Evolutionary conservation across 2,113 vertebrate genomes (phyloP), one percentile per base, ranked within the genome.

Genomic region (Ptychochromis oligacanthus): DNA sequence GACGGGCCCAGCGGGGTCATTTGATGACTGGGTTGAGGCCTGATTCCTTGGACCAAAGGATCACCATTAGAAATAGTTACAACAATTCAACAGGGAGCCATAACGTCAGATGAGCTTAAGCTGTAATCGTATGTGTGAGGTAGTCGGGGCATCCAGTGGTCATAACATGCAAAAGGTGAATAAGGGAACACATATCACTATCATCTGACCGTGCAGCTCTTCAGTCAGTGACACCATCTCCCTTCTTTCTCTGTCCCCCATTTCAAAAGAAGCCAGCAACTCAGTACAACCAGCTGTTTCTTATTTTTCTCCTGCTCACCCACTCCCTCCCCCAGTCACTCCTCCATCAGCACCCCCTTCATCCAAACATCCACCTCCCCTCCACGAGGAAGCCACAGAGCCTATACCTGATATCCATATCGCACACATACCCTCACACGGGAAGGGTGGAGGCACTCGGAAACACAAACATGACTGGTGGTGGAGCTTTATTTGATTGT

Each of bases 271-370:
- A 24, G 62, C 81, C 86, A 85, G 77, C 3, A 1, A 40, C 67
- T 84, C 64, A 77, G 43, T 75, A 49, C 49, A 65, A 49, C 78
- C 91, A 94, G 91, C 91, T 93, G 92, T 89, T 92, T 91, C 86
- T 85, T 62, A 86, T 93, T 92, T 89, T 58, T 84, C 78, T 67
- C 67, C 49, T 78, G 22, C 58, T 13, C 22, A 70, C 79, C 60
- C 83, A 2, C 36, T 74, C 56, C 64, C 64, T 74, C 76, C 38
- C 46, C 52, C 78, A 77, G 77, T 79, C 78, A 79, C 31, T 77
- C 80, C 59, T 92, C 88, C 84, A 82, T 88, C 87, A 87, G 56
- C 80, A 79, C 77, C 61, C 75, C 83, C 79, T 81, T 75, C 84
- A 81, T 90, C 82, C 49, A 85, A 91, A 86, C 84, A 89, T 77